Base-by-base conservation (phyloP, 1,140 invertebrate genomes). In the Drosophila prosaltans region DNA sequence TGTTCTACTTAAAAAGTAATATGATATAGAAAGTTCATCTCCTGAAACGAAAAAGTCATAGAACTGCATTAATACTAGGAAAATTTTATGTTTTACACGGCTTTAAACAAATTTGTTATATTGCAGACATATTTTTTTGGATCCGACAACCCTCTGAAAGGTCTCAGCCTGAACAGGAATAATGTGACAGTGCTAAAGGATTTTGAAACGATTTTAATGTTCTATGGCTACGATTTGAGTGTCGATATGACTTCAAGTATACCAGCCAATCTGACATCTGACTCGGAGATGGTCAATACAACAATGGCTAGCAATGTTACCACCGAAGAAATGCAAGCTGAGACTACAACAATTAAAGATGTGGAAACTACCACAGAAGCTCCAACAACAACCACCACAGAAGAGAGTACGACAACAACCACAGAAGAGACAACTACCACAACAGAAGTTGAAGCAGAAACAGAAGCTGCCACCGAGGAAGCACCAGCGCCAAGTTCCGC, bases 71-170 rank as follows among this genome's bases (percentile, higher is more conserved):
- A 28, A 24, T 60, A n/a, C 7, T 24, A n/a, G 6, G 2, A 43
- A 28, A 26, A 3, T 5, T 36, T 36, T 0, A 5, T 40, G 5
- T 51, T 60, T 8, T 26, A 54, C 16, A 16, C 16, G 0, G 26
- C 26, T 55, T 54, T 55, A 7, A 36, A 36, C 6, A 1, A 36
- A 39, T 45, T 7, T 28, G 8, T 48, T 3, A 40, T 11, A 59
- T 93, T 93, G 10, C 93, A 97, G 96, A 96, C 95, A 32, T 97
- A 97, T 88, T 95, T 97, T 63, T 95, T 96, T 66, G 95, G 95
- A 1, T 94, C 95, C 72, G 95, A 97, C 80, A 96, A 96, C 28
- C 97, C 97, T 65, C 92, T 97, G 1, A 95, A 95, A 6, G 96
- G 96, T 1, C 90, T 97, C 59, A 96, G 95, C 2, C 92, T 97